Evolutionary conservation across 1,140 invertebrate species (phyloP).

Genomic region (Zaprionus tsacasi): DNA sequence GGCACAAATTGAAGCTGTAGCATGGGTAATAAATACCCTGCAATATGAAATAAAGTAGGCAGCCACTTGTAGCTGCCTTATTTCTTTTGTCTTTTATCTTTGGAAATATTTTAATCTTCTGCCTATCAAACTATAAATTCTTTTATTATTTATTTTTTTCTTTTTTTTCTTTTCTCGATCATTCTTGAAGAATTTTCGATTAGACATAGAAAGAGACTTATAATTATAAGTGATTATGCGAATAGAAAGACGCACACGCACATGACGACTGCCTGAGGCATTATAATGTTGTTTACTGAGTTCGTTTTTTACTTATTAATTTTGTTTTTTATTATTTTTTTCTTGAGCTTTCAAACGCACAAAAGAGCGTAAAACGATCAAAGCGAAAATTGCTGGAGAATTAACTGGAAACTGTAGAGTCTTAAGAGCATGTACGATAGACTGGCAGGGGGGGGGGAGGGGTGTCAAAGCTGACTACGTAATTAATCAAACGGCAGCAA

Average conservation of each 20-base stretch:
- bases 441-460: neutral
- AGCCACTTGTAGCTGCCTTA: too few species aligned
- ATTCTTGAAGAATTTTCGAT: neutral
- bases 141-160: neutral
- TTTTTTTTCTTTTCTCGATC: neutral
- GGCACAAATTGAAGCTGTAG: neutral
- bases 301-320: neutral
- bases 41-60: too few species aligned
- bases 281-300: conserved; percentile 18
- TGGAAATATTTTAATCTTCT: too few species aligned
- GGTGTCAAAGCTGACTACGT: conserved; percentile 10
- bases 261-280: conserved; percentile 11
- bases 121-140: neutral
- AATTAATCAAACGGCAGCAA: conserved; percentile 66
- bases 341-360: neutral
- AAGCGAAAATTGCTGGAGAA: neutral
- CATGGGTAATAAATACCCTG: neutral
- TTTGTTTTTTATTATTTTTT: neutral
- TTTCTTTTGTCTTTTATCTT: too few species aligned
- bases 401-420: neutral
- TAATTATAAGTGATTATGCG: conserved; percentile 70
- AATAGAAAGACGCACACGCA: conserved; percentile 11
- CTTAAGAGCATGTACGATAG: neutral
- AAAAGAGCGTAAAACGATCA: neutral
- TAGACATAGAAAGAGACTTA: conserved; percentile 28